Evolutionary conservation across 2,888 invertebrate genomes (phyloP).

Genomic region (Philaethria dido): DNA sequence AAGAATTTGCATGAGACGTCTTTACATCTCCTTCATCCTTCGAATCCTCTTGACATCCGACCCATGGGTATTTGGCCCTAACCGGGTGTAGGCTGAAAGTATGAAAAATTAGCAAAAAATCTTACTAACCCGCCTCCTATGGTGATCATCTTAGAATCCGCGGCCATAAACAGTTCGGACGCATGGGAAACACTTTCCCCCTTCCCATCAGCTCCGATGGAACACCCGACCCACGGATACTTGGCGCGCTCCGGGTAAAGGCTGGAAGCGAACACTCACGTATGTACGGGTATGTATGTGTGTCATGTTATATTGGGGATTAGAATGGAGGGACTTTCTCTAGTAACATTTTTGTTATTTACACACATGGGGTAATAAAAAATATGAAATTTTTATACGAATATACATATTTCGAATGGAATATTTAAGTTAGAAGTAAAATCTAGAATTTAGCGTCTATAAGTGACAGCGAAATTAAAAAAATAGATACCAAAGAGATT

Average conservation of each 20-base stretch:
- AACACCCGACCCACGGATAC: conserved; percentile 96
- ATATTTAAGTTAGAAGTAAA: not conserved
- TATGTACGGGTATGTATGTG: conserved; percentile 35
- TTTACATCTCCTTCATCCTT: conserved; percentile 71
- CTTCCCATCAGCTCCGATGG: conserved; percentile 62
- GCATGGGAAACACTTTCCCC: conserved; percentile 89
- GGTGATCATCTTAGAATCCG: conserved; percentile 96
- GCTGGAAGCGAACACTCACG: conserved; percentile 54
- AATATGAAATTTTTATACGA: not conserved
- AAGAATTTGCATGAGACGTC: conserved; percentile 89
- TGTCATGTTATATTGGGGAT: conserved; percentile 15
- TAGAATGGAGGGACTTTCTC: not conserved
- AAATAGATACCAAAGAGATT: too few species aligned
- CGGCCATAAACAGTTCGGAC: conserved; percentile 97
- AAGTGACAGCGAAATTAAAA: not conserved
- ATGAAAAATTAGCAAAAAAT: conserved; percentile 34
- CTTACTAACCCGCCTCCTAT: conserved; percentile 95
- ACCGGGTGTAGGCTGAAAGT: conserved; percentile 87
- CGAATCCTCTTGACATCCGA: conserved; percentile 87
- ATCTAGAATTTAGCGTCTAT: not conserved
- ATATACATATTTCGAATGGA: not conserved
- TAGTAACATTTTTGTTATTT: not conserved
- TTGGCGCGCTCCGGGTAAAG: conserved; percentile 94
- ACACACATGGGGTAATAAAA: not conserved
- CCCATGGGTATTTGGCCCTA: conserved; percentile 95